Evolutionary conservation across 2,113 vertebrate species (phyloP).

Genomic region (Dasypus novemcinctus): DNA sequence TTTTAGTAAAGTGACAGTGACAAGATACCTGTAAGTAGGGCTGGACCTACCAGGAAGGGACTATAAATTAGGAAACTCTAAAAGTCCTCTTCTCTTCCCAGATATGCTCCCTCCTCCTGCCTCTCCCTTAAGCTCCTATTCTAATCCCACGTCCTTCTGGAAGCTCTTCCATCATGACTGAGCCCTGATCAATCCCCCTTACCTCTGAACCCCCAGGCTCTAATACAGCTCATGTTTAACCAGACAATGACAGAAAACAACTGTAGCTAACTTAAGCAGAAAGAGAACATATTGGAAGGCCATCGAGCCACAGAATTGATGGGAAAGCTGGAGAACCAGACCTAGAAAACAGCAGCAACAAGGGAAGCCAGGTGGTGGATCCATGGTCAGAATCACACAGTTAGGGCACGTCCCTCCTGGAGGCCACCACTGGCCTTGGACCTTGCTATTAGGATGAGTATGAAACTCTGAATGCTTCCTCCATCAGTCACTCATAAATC

Average conservation of each 20-base stretch:
- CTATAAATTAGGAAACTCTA: not conserved
- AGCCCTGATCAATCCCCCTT: not conserved
- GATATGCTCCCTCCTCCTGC: not conserved
- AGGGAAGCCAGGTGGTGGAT: not conserved
- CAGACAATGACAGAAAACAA: not conserved
- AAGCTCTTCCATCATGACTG: not conserved
- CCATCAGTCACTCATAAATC: not conserved
- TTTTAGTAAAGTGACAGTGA: not conserved
- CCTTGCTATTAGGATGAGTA: not conserved
- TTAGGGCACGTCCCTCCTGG: not conserved
- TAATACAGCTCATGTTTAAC: not conserved
- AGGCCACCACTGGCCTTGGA: not conserved
- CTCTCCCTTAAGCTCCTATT: not conserved
- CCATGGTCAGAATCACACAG: not conserved
- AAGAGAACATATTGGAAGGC: not conserved
- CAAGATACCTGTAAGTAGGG: not conserved
- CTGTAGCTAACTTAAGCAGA: not conserved
- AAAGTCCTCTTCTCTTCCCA: not conserved
- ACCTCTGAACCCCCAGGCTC: not conserved
- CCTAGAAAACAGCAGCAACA: not conserved
- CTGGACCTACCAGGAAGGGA: not conserved
- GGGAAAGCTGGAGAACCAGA: not conserved
- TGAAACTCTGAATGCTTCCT: not conserved
- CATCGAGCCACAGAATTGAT: no score
- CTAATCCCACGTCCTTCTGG: not conserved